These are phyloP conservation scores for Phasianus colchicus DNA, from an alignment of 2,113 vertebrate species.

Conservation along the genomic window DNA sequence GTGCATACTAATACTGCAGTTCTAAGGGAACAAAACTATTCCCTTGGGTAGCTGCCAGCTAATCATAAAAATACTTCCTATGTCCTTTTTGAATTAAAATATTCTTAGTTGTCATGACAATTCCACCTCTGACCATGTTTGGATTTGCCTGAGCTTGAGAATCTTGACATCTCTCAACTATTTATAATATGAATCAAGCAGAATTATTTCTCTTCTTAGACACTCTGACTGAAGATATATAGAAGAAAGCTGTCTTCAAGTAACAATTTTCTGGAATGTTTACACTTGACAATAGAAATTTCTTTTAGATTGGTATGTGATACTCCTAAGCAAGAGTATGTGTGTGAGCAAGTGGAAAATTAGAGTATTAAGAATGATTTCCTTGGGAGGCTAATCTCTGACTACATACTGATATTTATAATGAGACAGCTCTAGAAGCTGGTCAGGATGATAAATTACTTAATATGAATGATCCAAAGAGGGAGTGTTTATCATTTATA, in stretches of 20 bases:
- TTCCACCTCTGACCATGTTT: not conserved
- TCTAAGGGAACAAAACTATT: not conserved
- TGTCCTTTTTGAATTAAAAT: not conserved
- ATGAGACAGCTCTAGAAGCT: not conserved
- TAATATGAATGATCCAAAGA: not conserved
- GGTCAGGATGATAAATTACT: not conserved
- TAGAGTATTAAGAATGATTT: not conserved
- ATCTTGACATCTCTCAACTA: not conserved
- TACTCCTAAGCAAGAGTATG: not conserved
- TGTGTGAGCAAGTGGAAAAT: accelerated
- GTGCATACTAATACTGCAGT: not conserved
- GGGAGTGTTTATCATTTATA: not conserved
- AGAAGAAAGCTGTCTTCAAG: not conserved
- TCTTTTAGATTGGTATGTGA: not conserved
- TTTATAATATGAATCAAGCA: not conserved
- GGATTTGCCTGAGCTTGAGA: not conserved
- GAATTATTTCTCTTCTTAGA: not conserved
- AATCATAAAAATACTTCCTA: not conserved
- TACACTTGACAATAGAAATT: not conserved
- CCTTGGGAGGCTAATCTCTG: not conserved
- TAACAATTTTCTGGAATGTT: not conserved
- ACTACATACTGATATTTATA: not conserved
- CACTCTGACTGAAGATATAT: not conserved
- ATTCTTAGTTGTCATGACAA: not conserved
- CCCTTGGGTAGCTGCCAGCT: not conserved